phyloP scores from a whole-genome alignment of 2,797 vertebrate genomes.

The Scomberomorus guttatus region DNA sequence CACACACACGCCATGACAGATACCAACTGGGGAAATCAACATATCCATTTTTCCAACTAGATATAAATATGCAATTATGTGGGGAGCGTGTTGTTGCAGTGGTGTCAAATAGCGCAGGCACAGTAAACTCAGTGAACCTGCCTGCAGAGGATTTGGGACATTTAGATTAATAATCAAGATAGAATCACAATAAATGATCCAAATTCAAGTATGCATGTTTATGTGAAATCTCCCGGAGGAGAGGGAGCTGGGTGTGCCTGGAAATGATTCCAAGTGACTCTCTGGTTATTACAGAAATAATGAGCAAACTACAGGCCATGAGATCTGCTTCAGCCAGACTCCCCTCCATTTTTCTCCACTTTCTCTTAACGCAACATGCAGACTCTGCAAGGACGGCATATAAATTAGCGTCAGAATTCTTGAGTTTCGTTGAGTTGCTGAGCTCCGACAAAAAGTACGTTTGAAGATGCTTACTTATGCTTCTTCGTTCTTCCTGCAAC shows the following conservation, averaged over 20 bases:
- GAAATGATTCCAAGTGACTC: slow-evolving; percentile 62
- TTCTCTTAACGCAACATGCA: slow-evolving; percentile 30
- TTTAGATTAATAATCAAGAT: slow-evolving; percentile 54
- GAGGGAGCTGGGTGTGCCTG: slow-evolving; percentile 32
- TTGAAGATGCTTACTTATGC: slow-evolving; percentile 38
- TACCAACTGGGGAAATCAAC: slow-evolving; percentile 50
- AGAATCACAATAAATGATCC: slow-evolving; percentile 47
- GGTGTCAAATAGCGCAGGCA: slow-evolving; percentile 40
- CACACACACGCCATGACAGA: slow-evolving; percentile 21
- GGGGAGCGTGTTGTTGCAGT: slow-evolving; percentile 35
- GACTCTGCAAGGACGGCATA: slow-evolving; percentile 53
- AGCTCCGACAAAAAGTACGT: slow-evolving; percentile 44
- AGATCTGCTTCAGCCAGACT: slow-evolving; percentile 57
- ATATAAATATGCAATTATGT: slow-evolving; percentile 68
- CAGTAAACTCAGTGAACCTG: slow-evolving; percentile 45
- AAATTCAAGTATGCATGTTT: slow-evolving; percentile 45
- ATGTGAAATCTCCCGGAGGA: slow-evolving; percentile 41
- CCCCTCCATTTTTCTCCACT: slow-evolving; percentile 29
- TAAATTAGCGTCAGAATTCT: slow-evolving; percentile 54
- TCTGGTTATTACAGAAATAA: slow-evolving; percentile 69
- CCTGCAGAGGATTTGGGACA: slow-evolving; percentile 36
- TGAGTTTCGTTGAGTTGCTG: slow-evolving; percentile 32
- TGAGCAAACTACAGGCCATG: slow-evolving; percentile 62
- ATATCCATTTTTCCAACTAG: slow-evolving; percentile 51
- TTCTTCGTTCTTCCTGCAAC: slow-evolving; percentile 32